Evolutionary conservation across 2,113 vertebrate genomes (phyloP).

Genomic region (Grallaria varia): DNA sequence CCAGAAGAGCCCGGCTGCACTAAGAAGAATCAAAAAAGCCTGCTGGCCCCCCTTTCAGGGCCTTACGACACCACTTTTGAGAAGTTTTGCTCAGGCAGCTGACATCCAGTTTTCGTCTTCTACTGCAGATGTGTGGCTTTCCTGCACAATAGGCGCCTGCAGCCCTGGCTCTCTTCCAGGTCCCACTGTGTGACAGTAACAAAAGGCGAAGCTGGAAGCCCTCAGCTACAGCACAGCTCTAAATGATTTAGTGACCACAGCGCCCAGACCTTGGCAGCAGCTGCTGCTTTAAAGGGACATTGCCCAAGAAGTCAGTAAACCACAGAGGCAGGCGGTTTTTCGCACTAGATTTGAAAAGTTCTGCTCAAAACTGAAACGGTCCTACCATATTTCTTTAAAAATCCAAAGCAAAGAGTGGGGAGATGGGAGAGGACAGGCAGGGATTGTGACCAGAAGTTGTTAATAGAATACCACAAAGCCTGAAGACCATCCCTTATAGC

Average conservation of each 20-base stretch:
- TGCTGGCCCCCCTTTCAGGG: conserved; percentile 19
- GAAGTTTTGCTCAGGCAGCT: conserved; percentile 63
- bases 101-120: conserved; percentile 43
- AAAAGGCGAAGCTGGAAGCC: conserved; percentile 68
- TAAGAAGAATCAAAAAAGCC: neutral
- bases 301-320: conserved; percentile 23
- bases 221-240: conserved; percentile 54
- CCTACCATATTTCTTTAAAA: neutral
- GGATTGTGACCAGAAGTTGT: rapidly evolving
- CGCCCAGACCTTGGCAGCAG: conserved; percentile 63
- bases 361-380: neutral
- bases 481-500: neutral
- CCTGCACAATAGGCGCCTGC: conserved; percentile 60
- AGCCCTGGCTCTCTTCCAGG: conserved; percentile 63
- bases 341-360: neutral
- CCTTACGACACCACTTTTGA: conserved; percentile 29
- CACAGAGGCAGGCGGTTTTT: neutral
- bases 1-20: neutral
- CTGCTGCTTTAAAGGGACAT: conserved; percentile 57
- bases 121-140: conserved; percentile 62
- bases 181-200: conserved; percentile 68
- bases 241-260: conserved; percentile 70
- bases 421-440: neutral
- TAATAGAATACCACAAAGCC: neutral
- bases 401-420: neutral